Evolutionary conservation across 1,140 invertebrate species (phyloP), one percentile per base, ranked within the genome.

Genomic region (Tetraneura akinire): DNA sequence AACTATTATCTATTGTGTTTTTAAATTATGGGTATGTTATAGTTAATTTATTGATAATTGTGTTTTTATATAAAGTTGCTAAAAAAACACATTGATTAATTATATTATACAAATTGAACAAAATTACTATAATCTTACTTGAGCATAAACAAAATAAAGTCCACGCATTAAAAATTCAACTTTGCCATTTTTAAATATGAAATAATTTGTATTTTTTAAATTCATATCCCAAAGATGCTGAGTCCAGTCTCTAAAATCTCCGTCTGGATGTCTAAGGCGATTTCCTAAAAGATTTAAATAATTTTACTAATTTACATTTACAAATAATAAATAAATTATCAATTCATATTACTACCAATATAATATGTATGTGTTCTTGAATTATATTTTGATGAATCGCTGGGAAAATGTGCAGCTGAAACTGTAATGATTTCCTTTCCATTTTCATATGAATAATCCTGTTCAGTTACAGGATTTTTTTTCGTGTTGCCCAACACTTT

Each of bases 101-200:
- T n/a, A n/a, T n/a, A n/a, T n/a, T n/a, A n/a, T n/a, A n/a, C n/a
- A n/a, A n/a, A n/a, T n/a, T 57, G 2, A 55, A 21, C 55, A 66
- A 42, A 42, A 42, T n/a, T n/a, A 11, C 3, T 62, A 29, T 6
- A 42, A 49, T 42, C 55, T 60, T 83, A 86, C 85, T 83, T 86
- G 86, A 57, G 86, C 84, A 80, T 86, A 86, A 45, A 86, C 81
- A 68, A 84, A 86, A 82, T 86, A 86, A 18, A 86, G 64, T 23
- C 86, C 86, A n/a, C 82, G 80, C 37, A 83, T 82, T 53, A 80
- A 83, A 13, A 86, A 68, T 14, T 83, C 85, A 18, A 85, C 55
- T 29, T 82, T 80, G 29, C 85, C 85, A 51, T 82, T 82, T 37
- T 80, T 80, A n/a, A 82, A 45, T 11, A 68, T 55, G 23, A 85